Percentiles rank a stretch among this genome's conserved stretches.
phyloP scores from a whole-genome alignment of 2,113 vertebrate species.

The Galeopterus variegatus region DNA sequence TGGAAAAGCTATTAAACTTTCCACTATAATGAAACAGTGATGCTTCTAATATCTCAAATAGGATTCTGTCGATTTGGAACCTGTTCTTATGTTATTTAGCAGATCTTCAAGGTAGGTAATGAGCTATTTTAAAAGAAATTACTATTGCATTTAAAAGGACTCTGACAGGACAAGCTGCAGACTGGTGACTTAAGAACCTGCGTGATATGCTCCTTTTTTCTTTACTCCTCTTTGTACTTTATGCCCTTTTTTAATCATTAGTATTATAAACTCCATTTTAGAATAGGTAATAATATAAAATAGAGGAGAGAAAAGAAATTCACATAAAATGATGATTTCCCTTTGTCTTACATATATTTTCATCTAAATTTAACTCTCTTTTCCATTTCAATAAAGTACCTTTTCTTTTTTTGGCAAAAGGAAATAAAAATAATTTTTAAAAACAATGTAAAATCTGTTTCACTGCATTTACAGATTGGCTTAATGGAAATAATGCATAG shows the following conservation, averaged over 20 bases:
- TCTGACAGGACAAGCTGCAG: background rate
- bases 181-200: background rate
- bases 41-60: constrained; percentile 71
- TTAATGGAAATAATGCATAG: background rate
- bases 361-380: constrained; percentile 20
- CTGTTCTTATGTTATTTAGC: constrained; percentile 61
- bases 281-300: constrained; percentile 46
- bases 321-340: constrained; percentile 61
- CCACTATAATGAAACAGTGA: constrained; percentile 78
- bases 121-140: constrained; percentile 55
- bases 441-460: background rate
- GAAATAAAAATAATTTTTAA: constrained; percentile 16
- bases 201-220: background rate
- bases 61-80: constrained; percentile 73
- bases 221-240: constrained; percentile 32
- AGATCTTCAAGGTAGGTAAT: constrained; percentile 62
- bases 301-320: constrained; percentile 49
- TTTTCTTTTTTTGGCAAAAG: background rate
- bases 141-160: constrained; percentile 61
- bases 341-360: constrained; percentile 57
- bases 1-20: constrained; percentile 83
- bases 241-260: constrained; percentile 5
- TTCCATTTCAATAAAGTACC: constrained; percentile 43
- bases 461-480: background rate
- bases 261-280: constrained; percentile 59